phyloP scores from a whole-genome alignment of 2,113 vertebrate species.

The Brachypodius melanocephalos region DNA sequence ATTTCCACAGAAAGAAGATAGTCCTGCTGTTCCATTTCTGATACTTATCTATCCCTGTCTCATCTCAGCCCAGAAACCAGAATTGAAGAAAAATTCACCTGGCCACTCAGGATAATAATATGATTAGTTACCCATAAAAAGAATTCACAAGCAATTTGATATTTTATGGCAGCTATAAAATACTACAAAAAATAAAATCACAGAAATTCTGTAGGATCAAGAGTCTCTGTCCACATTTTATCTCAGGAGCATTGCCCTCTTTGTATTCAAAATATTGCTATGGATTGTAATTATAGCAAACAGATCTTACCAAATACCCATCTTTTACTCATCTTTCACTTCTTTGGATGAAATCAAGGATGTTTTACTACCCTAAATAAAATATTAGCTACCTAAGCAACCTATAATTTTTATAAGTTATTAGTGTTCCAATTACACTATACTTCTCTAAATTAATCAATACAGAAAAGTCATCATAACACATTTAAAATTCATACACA shows the following conservation, averaged over 20 bases:
- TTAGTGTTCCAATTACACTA: neutral
- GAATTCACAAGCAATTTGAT: neutral
- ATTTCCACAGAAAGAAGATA: neutral
- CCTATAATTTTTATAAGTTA: neutral
- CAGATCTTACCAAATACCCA: no score
- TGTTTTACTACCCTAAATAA: neutral
- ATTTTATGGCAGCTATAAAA: neutral
- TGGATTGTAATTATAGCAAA: no score
- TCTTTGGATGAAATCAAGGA: neutral
- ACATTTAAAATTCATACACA: neutral
- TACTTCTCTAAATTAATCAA: neutral
- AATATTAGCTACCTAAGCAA: neutral
- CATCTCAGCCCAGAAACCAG: neutral
- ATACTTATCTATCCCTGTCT: neutral
- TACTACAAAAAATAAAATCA: neutral
- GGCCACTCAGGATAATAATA: neutral
- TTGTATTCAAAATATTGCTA: neutral
- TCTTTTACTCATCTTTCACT: neutral
- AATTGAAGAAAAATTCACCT: neutral
- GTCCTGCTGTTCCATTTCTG: neutral
- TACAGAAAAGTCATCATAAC: neutral
- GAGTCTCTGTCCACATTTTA: neutral
- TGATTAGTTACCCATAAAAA: neutral
- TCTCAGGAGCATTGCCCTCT: neutral
- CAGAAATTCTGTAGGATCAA: fast-evolving